Evolutionary conservation across 2,113 vertebrate genomes (phyloP).

Genomic region (Syngnathus typhle): DNA sequence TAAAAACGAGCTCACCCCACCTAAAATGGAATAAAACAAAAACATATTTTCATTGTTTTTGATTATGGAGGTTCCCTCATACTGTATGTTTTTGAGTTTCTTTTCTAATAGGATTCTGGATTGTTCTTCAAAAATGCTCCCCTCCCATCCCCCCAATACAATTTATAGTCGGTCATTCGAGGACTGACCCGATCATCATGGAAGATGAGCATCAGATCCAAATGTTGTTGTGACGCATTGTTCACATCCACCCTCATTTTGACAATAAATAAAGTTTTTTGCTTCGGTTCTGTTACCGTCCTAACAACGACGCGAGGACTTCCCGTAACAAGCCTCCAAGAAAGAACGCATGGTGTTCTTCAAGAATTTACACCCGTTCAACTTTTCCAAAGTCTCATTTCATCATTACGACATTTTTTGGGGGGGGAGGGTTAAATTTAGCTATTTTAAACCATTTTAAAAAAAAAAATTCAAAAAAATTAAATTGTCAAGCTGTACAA

Average conservation of each 20-base stretch:
- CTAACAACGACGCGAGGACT: too few relatives aligned
- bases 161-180: neutral
- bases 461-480: too few relatives aligned
- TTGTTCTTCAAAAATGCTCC: neutral
- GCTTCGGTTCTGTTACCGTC: neutral
- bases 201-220: neutral
- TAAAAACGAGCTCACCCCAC: neutral
- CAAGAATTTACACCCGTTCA: too few relatives aligned
- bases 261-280: neutral
- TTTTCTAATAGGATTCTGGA: neutral
- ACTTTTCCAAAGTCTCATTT: too few relatives aligned
- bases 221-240: neutral
- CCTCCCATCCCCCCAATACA: neutral
- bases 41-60: neutral
- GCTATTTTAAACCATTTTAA: too few relatives aligned
- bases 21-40: neutral
- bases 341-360: too few relatives aligned
- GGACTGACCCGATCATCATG: neutral
- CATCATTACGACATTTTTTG: too few relatives aligned
- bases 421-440: too few relatives aligned
- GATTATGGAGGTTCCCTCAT: neutral
- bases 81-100: neutral
- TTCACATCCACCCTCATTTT: neutral
- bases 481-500: too few relatives aligned
- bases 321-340: too few relatives aligned